Percentiles rank a stretch among this genome's conserved stretches.
These are phyloP conservation scores for Trichonephila inaurata DNA, from an alignment of 1,140 invertebrate species.

Conservation along the genomic window DNA sequence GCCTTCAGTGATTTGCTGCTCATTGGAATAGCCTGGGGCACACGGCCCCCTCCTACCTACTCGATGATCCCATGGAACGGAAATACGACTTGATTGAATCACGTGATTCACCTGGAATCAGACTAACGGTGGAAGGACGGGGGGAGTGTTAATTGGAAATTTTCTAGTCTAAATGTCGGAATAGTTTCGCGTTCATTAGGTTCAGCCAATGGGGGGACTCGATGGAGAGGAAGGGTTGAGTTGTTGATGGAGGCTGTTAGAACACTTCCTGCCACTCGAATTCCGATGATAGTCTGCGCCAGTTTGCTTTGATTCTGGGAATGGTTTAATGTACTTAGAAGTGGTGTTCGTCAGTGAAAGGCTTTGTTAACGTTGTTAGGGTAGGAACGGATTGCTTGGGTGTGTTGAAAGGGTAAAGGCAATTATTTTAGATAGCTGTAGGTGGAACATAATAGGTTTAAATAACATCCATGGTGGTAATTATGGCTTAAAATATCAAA, in stretches of 20 bases:
- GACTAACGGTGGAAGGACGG: neutral
- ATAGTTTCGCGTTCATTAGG: slow-evolving; percentile 37
- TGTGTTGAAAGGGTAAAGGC: too few species aligned
- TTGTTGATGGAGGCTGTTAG: slow-evolving; percentile 22
- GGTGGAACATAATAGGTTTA: too few species aligned
- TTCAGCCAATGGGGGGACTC: slow-evolving; percentile 1
- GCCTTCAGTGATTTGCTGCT: slow-evolving; percentile 44
- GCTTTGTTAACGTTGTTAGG: too few species aligned
- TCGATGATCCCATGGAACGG: slow-evolving; percentile 52
- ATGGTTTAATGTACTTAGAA: slow-evolving; percentile 5
- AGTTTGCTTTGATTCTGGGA: slow-evolving; percentile 9
- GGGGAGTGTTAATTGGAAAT: slow-evolving; percentile 54
- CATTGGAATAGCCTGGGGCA: neutral
- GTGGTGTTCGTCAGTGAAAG: neutral
- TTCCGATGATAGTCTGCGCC: neutral
- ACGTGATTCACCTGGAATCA: slow-evolving; percentile 42
- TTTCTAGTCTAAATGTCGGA: slow-evolving; percentile 51
- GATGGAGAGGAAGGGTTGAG: slow-evolving; percentile 23
- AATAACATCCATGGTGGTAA: too few species aligned
- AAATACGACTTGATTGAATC: slow-evolving; percentile 51
- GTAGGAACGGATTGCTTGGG: too few species aligned
- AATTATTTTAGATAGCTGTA: too few species aligned
- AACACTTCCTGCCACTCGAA: slow-evolving; percentile 27
- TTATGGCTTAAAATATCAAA: too few species aligned
- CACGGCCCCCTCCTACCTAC: neutral